A percentile compares a stretch with the other conserved stretches of the same genome.
phyloP scores from a whole-genome alignment of 2,113 vertebrate species.

The Cynocephalus volans region DNA sequence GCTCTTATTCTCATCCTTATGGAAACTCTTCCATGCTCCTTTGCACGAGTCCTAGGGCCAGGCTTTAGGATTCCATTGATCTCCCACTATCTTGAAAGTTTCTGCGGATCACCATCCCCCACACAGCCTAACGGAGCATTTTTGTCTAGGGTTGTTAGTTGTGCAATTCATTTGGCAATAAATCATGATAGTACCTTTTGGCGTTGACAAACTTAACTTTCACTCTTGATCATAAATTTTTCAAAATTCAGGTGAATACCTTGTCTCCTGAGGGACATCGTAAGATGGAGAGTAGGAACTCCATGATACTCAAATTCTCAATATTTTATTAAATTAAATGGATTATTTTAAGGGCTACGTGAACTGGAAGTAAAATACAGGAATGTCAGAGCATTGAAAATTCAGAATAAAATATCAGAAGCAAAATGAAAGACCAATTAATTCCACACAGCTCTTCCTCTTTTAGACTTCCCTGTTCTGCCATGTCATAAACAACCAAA shows the following conservation, averaged over 20 bases:
- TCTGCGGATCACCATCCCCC: not conserved
- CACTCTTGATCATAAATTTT: not conserved
- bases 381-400: not conserved
- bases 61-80: not conserved
- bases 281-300: not conserved
- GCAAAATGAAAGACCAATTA: not conserved
- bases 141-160: not conserved
- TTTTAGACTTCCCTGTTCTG: not conserved
- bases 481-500: not conserved
- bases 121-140: not conserved
- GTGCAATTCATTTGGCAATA: not conserved
- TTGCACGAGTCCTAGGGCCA: not conserved
- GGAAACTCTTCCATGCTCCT: not conserved
- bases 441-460: not conserved
- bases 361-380: not conserved
- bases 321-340: conserved; percentile 8
- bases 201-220: not conserved
- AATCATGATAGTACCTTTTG: not conserved
- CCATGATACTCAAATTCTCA: not conserved
- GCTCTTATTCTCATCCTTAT: not conserved
- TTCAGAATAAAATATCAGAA: not conserved
- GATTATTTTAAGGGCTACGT: not conserved
- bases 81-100: not conserved
- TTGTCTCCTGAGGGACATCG: not conserved
- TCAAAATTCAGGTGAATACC: not conserved